Evolutionary conservation across 1,140 invertebrate species (phyloP).

Genomic region (Ericerus pela): DNA sequence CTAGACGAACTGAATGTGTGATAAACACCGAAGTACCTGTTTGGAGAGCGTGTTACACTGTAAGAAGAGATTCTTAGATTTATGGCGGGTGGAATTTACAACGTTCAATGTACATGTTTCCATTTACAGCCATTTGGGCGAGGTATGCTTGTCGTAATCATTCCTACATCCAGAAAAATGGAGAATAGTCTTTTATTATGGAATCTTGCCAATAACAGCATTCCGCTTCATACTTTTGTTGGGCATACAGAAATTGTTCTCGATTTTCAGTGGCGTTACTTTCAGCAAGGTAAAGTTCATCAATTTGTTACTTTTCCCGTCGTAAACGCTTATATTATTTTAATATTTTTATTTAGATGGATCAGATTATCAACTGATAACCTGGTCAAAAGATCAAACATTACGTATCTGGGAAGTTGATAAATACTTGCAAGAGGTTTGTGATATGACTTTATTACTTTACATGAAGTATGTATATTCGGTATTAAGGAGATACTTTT

Average conservation of each 20-base stretch:
- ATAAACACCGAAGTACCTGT: slow-evolving; percentile 75
- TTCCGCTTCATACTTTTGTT: slow-evolving; percentile 72
- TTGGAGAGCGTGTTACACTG: slow-evolving; percentile 82
- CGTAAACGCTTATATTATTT: background rate
- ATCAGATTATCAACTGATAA: slow-evolving; percentile 70
- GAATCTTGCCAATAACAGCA: slow-evolving; percentile 50
- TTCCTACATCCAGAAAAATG: slow-evolving; percentile 59
- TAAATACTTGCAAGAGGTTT: slow-evolving; percentile 57
- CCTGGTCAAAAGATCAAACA: slow-evolving; percentile 88
- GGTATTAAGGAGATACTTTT: too few relatives aligned
- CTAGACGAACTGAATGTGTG: slow-evolving; percentile 60
- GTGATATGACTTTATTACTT: slow-evolving; percentile 25
- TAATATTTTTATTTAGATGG: background rate
- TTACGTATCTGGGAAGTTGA: slow-evolving; percentile 82
- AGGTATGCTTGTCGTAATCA: slow-evolving; percentile 76
- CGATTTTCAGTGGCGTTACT: slow-evolving; percentile 78
- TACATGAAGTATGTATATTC: too few relatives aligned
- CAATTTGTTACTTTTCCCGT: background rate
- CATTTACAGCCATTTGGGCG: slow-evolving; percentile 68
- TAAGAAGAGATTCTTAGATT: slow-evolving; percentile 30
- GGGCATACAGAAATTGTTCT: slow-evolving; percentile 86
- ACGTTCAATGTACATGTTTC: slow-evolving; percentile 6
- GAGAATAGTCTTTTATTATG: slow-evolving; percentile 71
- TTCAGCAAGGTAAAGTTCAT: background rate
- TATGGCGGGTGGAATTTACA: background rate